Base-by-base conservation (phyloP, 2,888 invertebrate species). In the Eupsilia transversa region DNA sequence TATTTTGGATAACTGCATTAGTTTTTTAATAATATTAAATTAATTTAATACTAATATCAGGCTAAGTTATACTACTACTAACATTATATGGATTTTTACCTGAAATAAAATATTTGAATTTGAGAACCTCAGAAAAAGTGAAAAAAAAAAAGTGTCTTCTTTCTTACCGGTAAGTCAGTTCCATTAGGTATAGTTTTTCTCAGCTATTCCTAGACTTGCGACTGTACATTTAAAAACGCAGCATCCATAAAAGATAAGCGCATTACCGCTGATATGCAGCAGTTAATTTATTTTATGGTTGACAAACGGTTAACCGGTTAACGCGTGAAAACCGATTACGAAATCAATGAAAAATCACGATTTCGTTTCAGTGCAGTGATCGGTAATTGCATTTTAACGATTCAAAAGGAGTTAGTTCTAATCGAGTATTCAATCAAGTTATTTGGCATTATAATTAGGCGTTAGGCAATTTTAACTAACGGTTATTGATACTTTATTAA, bases 401-500 rank as follows among this genome's bases (percentile, higher is more conserved):
- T 57, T 64, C 35, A 20, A 56, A 64, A 81, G 46, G 56, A 63
- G 64, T 68, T 64, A 41, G 35, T 52, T 60, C n/a, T 63, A 72
- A 69, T 78, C 41, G 30, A 49, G 70, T 70, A 56, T 70, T 66
- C 63, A 66, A 67, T 70, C 73, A 65, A 71, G 52, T 67, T 75
- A 63, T 82, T 79, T 2, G 56, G 41, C 67, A 72, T 68, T 61
- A n/a, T 79, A 82, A 85, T 82, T 66, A 75, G 54, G 12, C 60
- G 56, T 84, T 76, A 71, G 67, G 66, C 82, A 85, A 84, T 79
- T 70, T 69, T 49, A 85, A 79, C 61, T 79, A 56, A 76, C 61
- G 0, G 76, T 85, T 72, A 85, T 74, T 82, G 83, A 85, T 84
- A 82, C 71, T 79, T 81, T 57, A 66, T 67, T 79, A 72, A 82